Percentiles rank a stretch among this genome's conserved stretches.
These are phyloP conservation scores for Dione vanillae DNA, from an alignment of 2,888 invertebrate species.

Conservation along the genomic window DNA sequence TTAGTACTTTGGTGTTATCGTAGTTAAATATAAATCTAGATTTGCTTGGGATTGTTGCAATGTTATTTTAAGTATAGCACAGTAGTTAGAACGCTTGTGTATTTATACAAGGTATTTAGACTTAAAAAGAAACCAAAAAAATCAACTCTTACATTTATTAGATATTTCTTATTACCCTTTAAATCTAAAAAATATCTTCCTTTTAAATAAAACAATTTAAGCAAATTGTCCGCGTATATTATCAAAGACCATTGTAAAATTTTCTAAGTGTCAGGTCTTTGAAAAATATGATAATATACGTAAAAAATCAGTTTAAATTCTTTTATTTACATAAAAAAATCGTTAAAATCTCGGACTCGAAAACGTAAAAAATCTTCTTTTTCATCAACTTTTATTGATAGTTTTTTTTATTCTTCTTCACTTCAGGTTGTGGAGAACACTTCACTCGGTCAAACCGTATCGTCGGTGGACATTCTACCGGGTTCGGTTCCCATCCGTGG, in stretches of 20 bases:
- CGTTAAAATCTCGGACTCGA: too few relatives aligned
- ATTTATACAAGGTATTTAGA: not conserved
- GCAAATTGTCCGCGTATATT: too few relatives aligned
- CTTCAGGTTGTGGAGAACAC: constrained; percentile 94
- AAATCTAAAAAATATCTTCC: not conserved
- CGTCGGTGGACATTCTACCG: constrained; percentile 95
- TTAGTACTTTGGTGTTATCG: too few relatives aligned
- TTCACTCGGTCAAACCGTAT: constrained; percentile 94
- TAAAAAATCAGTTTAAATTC: too few relatives aligned
- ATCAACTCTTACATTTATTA: not conserved
- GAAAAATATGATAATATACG: too few relatives aligned
- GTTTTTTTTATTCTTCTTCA: not conserved
- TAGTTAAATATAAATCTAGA: not conserved
- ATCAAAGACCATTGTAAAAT: too few relatives aligned
- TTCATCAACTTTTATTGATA: not conserved
- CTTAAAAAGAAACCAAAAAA: not conserved
- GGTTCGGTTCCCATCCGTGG: constrained; percentile 97
- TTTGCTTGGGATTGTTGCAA: not conserved
- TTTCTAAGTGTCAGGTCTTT: too few relatives aligned
- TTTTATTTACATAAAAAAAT: too few relatives aligned
- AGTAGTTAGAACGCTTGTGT: not conserved
- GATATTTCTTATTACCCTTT: not conserved
- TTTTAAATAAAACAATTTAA: too few relatives aligned
- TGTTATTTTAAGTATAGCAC: not conserved
- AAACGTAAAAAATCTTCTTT: too few relatives aligned